These are phyloP conservation scores for Rhaphigaster nebulosa DNA, from an alignment of 2,888 invertebrate genomes.

Conservation along the genomic window DNA sequence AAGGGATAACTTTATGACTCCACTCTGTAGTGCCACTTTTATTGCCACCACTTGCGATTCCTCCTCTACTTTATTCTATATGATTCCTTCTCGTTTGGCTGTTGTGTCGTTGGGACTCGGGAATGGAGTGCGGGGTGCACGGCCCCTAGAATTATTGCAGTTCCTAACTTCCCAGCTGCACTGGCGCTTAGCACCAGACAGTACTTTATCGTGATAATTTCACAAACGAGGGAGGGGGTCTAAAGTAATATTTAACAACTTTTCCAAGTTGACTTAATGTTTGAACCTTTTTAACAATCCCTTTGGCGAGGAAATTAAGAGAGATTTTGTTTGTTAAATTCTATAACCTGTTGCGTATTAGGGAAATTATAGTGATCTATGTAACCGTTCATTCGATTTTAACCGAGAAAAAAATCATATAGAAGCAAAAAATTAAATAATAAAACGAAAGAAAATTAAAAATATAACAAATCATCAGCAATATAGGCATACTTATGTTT, in stretches of 20 bases:
- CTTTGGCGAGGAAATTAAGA: no score
- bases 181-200: neutral
- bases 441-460: no score
- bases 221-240: neutral
- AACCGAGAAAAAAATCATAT: no score
- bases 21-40: neutral
- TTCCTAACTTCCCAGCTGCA: conserved; percentile 2
- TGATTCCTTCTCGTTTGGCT: conserved; percentile 36
- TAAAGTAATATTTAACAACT: neutral
- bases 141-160: conserved; percentile 18
- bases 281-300: neutral
- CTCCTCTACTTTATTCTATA: conserved; percentile 19
- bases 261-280: neutral
- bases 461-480: no score
- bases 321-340: no score
- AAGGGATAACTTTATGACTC: conserved; percentile 30
- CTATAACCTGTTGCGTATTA: no score
- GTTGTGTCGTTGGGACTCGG: neutral
- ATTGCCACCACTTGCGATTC: conserved; percentile 5
- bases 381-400: no score
- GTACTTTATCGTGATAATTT: conserved; percentile 30
- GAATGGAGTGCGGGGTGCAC: neutral
- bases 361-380: no score
- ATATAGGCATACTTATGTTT: no score
- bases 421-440: no score